Conservation (phyloP, 2,113 vertebrate genomes). For the Myotis davidii region DNA sequence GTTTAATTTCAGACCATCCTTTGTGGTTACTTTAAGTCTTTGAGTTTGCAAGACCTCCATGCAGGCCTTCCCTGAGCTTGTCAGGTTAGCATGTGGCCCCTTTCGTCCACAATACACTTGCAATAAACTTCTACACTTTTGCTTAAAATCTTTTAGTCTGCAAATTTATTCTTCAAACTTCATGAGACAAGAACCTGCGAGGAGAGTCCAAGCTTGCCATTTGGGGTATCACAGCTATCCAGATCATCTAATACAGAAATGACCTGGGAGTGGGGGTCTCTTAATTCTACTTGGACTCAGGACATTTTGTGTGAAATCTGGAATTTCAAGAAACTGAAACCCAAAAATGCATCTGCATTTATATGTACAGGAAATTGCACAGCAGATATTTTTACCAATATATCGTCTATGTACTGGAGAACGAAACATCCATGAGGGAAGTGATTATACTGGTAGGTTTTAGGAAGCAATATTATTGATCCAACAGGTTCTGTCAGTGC, state of each 20-base stretch:
- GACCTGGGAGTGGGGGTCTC: background rate
- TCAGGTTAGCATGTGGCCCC: too few species aligned
- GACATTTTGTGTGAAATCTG: background rate
- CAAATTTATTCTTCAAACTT: too few species aligned
- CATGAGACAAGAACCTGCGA: too few species aligned
- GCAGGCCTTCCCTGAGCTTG: too few species aligned
- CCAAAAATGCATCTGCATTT: background rate
- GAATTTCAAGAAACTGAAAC: background rate
- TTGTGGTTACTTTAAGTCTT: too few species aligned
- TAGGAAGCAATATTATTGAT: background rate
- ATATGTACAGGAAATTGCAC: background rate
- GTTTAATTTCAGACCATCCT: too few species aligned
- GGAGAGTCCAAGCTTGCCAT: too few species aligned
- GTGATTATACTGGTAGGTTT: background rate
- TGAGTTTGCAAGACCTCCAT: too few species aligned
- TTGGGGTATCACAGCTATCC: background rate
- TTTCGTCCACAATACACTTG: too few species aligned
- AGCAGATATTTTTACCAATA: background rate
- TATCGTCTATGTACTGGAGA: background rate
- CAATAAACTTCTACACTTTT: too few species aligned
- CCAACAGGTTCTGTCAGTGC: accelerated
- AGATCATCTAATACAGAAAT: background rate
- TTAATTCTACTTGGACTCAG: background rate
- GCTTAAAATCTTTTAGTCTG: too few species aligned
- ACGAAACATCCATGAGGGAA: background rate